Evolutionary conservation across 2,113 vertebrate species (phyloP).

Genomic region (Phyllostomus hastatus): DNA sequence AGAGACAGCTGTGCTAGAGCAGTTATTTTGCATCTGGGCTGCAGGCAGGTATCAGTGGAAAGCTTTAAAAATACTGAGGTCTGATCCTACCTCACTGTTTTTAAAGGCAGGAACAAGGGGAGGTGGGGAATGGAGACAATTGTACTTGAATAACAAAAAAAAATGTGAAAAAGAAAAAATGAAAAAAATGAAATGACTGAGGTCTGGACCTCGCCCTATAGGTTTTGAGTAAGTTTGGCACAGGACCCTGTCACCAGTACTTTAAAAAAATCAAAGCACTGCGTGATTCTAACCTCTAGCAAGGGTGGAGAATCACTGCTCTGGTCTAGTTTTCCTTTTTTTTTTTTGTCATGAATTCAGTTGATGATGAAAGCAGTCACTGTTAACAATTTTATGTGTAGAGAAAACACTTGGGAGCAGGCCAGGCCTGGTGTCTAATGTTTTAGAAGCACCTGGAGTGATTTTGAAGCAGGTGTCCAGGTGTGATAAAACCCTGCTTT

Average conservation of each 20-base stretch:
- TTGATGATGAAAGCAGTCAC: not conserved
- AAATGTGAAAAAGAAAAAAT: too few relatives aligned
- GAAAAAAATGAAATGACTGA: too few relatives aligned
- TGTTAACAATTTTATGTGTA: rapidly evolving
- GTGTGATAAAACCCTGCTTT: too few relatives aligned
- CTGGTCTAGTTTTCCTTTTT: not conserved
- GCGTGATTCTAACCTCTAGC: too few relatives aligned
- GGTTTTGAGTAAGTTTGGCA: not conserved
- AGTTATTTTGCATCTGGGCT: not conserved
- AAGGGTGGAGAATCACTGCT: too few relatives aligned
- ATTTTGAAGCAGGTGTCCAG: not conserved
- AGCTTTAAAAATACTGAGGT: too few relatives aligned
- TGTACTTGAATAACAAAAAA: too few relatives aligned
- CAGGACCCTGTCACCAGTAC: too few relatives aligned
- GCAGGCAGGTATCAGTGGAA: not conserved
- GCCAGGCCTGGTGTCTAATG: rapidly evolving
- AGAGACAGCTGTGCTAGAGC: not conserved
- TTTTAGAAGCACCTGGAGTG: not conserved
- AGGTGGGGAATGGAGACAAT: too few relatives aligned
- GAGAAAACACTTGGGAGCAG: too few relatives aligned
- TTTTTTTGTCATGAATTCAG: not conserved
- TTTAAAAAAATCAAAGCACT: too few relatives aligned
- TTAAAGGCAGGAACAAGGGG: too few relatives aligned
- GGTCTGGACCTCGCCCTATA: not conserved
- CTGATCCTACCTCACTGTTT: not conserved